Base-by-base conservation (phyloP, 2,797 vertebrate genomes). In the Hydrophis major region DNA sequence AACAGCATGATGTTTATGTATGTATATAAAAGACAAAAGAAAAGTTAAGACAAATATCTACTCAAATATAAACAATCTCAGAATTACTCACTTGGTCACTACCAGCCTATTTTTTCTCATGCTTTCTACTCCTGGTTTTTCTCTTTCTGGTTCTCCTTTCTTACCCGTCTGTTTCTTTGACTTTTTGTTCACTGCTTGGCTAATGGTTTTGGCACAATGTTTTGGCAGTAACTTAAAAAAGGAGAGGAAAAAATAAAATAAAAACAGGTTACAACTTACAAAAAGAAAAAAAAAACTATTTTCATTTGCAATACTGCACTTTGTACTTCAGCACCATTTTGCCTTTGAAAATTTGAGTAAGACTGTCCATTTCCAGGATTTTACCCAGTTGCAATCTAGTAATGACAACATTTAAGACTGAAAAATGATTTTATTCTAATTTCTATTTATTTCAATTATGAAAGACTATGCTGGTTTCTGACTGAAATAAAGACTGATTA, bases 121-220 rank as follows among this genome's bases (percentile, higher is more conserved):
- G 97, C 99, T 99, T 98, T 99, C 99, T 95, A 99, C 99, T 92
- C 99, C 99, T 0, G 99, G 99, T 89, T 99, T 99, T 96, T 99
- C 99, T 90, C 99, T 98, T 97, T 99, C 99, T 2, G 99, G 99
- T 97, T 99, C 99, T 89, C 99, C 99, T 97, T 99, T 99, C 96
- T 98, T 98, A 95, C 98, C 98, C 3, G 99, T 99, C 92, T 99
- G 98, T 97, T 99, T 99, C 98, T 99, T 99, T 92, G 99, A 99
- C 97, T 99, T 99, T 97, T 99, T 99, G 97, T 99, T 99, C 96
- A 99, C 99, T 18, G 99, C 99, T 98, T 99, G 99, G 98, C 99
- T 99, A 98, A 99, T 99, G 96, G 99, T 99, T 98, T 99, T 99
- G 94, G 99, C 99, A 98, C 99, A 99, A 98, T 99, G 99, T 96